Evolutionary conservation across 2,797 vertebrate species (phyloP).

Genomic region (Xiphophorus birchmanni): DNA sequence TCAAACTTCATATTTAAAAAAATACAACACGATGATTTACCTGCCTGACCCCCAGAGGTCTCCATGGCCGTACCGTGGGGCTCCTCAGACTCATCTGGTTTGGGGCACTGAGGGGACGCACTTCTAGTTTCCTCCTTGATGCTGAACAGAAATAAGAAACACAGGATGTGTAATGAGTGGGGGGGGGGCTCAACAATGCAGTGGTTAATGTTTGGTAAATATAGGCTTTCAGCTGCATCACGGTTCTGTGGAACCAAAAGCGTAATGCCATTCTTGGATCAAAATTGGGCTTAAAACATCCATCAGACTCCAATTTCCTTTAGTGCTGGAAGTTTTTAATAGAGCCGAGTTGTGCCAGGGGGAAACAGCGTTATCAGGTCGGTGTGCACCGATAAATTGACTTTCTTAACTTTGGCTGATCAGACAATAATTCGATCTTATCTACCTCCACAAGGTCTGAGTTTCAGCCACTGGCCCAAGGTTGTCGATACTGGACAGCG

Average conservation of each 20-base stretch:
- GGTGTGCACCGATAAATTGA: no score
- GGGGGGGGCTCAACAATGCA: not conserved
- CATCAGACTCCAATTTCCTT: not conserved
- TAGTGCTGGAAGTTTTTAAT: not conserved
- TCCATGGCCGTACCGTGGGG: conserved; percentile 80
- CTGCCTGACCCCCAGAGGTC: conserved; percentile 54
- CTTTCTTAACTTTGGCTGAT: not conserved
- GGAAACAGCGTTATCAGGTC: no score
- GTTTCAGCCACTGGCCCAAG: no score
- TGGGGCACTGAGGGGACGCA: conserved; percentile 81
- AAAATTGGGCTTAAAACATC: not conserved
- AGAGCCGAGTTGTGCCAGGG: not conserved
- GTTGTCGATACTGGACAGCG: not conserved
- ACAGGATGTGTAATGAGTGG: not conserved
- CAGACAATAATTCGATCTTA: not conserved
- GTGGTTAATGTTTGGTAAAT: not conserved
- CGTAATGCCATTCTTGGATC: not conserved
- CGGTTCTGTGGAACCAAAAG: not conserved
- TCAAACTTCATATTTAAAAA: not conserved
- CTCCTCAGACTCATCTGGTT: conserved; percentile 80
- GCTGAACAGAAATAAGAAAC: conserved; percentile 29
- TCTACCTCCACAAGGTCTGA: not conserved
- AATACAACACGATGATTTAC: not conserved
- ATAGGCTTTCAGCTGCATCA: not conserved
- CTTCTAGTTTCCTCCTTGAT: conserved; percentile 73